Percentiles rank a stretch among this genome's conserved stretches.
Evolutionary conservation across 1,140 invertebrate species (phyloP).

Genomic region (Zeugodacus cucurbitae): DNA sequence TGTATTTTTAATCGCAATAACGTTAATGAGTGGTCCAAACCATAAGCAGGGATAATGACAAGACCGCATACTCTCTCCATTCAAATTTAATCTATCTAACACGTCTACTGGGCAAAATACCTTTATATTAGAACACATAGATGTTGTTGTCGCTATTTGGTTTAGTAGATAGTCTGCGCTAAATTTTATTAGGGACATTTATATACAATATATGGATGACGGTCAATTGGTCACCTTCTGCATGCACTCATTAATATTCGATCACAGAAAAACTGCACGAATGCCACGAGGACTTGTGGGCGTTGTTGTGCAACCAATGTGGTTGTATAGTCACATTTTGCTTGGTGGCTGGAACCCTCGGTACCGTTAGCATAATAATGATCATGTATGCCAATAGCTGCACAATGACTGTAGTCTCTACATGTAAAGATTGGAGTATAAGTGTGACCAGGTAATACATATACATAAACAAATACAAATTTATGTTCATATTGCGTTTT

Average conservation of each 20-base stretch:
- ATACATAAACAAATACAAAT: background rate
- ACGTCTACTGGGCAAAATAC: no score
- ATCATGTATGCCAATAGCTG: background rate
- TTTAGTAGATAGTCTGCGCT: background rate
- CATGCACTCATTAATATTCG: background rate
- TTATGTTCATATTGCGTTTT: background rate
- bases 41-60: no score
- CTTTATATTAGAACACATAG: no score
- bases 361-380: background rate
- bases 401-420: background rate
- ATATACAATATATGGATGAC: no score
- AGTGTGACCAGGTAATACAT: background rate
- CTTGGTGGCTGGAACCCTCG: no score
- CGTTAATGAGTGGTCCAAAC: background rate
- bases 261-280: background rate
- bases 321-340: background rate
- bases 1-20: no score
- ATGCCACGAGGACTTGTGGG: background rate
- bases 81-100: no score
- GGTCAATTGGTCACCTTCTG: background rate
- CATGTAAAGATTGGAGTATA: background rate
- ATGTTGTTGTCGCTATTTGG: no score
- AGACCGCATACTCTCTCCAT: no score
- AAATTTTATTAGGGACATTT: background rate
- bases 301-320: background rate